Evolutionary conservation across 2,888 invertebrate species (phyloP).

Genomic region (Tholera decimalis): DNA sequence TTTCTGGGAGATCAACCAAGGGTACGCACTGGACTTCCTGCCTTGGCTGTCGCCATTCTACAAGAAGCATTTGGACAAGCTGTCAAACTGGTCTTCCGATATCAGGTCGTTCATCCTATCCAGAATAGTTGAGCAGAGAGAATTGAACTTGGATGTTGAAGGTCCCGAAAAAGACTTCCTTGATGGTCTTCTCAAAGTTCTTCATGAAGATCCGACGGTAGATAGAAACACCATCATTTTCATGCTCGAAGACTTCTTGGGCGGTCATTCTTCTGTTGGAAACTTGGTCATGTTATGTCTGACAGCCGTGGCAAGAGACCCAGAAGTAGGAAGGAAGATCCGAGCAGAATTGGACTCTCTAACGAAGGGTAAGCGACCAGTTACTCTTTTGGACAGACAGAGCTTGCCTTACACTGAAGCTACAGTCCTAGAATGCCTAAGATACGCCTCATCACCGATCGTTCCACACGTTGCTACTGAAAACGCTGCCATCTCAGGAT

Average conservation of each 20-base stretch:
- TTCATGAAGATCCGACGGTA: constrained; percentile 93
- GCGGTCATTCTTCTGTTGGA: constrained; percentile 97
- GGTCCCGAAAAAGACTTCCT: constrained; percentile 94
- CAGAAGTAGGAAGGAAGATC: constrained; percentile 92
- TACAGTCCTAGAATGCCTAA: constrained; percentile 94
- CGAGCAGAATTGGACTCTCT: constrained; percentile 93
- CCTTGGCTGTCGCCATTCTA: constrained; percentile 96
- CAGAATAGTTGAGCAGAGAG: constrained; percentile 92
- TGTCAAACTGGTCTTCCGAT: constrained; percentile 93
- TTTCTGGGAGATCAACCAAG: constrained; percentile 98
- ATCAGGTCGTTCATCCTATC: constrained; percentile 94
- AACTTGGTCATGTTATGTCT: constrained; percentile 95
- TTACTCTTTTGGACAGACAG: constrained; percentile 93
- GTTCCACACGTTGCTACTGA: constrained; percentile 97
- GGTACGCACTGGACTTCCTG: constrained; percentile 96
- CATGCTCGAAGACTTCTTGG: constrained; percentile 96
- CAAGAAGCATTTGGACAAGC: constrained; percentile 92
- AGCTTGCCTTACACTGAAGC: constrained; percentile 96
- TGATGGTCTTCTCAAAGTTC: constrained; percentile 94
- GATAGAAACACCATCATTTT: constrained; percentile 95
- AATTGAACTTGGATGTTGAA: constrained; percentile 90
- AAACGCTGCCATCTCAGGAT: constrained; percentile 94
- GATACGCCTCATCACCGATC: constrained; percentile 96
- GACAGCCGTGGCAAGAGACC: constrained; percentile 93
- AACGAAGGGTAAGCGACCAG: constrained; percentile 90